These are phyloP conservation scores for Cryptosula pallasiana DNA, from an alignment of 2,888 invertebrate species.

Conservation along the genomic window DNA sequence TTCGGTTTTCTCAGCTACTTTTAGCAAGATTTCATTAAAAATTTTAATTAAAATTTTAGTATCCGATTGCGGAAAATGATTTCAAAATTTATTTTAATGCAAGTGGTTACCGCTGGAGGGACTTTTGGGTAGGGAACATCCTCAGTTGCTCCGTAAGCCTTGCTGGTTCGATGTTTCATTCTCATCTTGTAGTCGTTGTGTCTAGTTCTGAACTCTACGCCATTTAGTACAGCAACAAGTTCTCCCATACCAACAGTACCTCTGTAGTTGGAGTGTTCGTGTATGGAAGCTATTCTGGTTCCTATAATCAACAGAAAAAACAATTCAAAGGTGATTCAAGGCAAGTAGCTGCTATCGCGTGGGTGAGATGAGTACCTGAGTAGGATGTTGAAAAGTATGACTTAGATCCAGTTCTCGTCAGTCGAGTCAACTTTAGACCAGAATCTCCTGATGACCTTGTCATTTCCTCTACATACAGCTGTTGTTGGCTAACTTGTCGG, in stretches of 20 bases:
- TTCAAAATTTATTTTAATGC: too few species aligned
- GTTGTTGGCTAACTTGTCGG: slow-evolving; percentile 36
- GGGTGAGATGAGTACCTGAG: slow-evolving; percentile 6
- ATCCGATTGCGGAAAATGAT: too few species aligned
- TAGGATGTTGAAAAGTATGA: slow-evolving; percentile 18
- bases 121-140: slow-evolving; percentile 25
- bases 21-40: too few species aligned
- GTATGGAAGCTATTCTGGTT: slow-evolving; percentile 32
- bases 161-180: neutral
- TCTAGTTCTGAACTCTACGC: slow-evolving; percentile 26
- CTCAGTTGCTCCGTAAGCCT: slow-evolving; percentile 17
- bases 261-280: slow-evolving; percentile 34
- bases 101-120: slow-evolving; percentile 18
- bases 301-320: too few species aligned
- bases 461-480: slow-evolving; percentile 34
- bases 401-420: slow-evolving; percentile 23
- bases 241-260: slow-evolving; percentile 23
- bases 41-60: too few species aligned
- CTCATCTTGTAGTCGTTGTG: slow-evolving; percentile 26
- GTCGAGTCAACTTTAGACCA: slow-evolving; percentile 32
- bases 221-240: slow-evolving; percentile 26
- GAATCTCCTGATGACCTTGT: slow-evolving; percentile 32
- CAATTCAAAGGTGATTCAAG: too few species aligned
- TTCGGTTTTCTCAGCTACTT: too few species aligned
- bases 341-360: too few species aligned